These are phyloP conservation scores for Porites rus DNA, from an alignment of 92 coral and sea anemone genomes.

Conservation along the genomic window DNA sequence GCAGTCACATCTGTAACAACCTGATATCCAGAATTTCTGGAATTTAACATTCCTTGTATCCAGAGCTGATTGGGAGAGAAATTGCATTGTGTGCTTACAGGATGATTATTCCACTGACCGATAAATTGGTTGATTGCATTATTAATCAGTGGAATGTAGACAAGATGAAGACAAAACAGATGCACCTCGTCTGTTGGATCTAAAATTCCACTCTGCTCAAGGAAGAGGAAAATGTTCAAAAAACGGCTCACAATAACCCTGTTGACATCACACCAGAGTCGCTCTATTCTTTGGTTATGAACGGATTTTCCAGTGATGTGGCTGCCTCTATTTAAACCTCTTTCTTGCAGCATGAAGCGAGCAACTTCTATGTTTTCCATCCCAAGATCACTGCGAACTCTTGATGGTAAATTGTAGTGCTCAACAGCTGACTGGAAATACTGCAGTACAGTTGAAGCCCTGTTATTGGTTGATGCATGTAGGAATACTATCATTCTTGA, in stretches of 20 bases:
- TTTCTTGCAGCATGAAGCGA: slow-evolving; percentile 23
- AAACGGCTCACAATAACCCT: slow-evolving; percentile 30
- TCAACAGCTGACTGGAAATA: too few relatives aligned
- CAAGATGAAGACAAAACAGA: slow-evolving; percentile 49
- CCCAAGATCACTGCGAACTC: slow-evolving; percentile 32
- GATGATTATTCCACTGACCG: slow-evolving; percentile 34
- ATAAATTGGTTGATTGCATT: slow-evolving; percentile 46
- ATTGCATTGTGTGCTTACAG: slow-evolving; percentile 2
- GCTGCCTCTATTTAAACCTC: slow-evolving; percentile 68
- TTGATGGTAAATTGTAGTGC: neutral
- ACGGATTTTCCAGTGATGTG: slow-evolving; percentile 70
- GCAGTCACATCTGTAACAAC: too few relatives aligned
- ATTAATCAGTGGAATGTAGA: slow-evolving; percentile 61
- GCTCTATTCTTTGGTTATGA: slow-evolving; percentile 66
- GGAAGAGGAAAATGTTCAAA: slow-evolving; percentile 36
- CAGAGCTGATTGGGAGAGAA: slow-evolving; percentile 35
- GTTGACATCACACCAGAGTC: slow-evolving; percentile 36
- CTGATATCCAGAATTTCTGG: neutral
- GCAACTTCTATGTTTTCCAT: slow-evolving; percentile 67
- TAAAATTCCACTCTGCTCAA: neutral
- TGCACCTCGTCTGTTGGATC: slow-evolving; percentile 57
- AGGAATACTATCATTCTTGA: too few relatives aligned
- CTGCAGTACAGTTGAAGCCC: too few relatives aligned
- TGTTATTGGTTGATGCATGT: too few relatives aligned
- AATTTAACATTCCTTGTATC: slow-evolving; percentile 35